phyloP scores from a whole-genome alignment of 2,113 vertebrate genomes.

The Ceyx cyanopectus region DNA sequence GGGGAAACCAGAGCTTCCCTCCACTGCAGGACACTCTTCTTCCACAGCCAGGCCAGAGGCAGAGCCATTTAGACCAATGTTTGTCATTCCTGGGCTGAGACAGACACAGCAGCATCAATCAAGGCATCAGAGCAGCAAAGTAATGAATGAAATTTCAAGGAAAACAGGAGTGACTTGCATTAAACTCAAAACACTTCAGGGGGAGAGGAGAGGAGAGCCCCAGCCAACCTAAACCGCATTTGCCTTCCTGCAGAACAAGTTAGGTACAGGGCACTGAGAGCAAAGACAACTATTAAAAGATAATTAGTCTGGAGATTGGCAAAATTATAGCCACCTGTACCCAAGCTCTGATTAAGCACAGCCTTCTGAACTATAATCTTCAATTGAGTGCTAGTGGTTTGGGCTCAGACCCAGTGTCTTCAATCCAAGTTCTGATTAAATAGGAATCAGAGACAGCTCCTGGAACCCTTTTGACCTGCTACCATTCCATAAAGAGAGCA shows the following conservation, averaged over 20 bases:
- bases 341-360: background rate
- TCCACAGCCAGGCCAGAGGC: background rate
- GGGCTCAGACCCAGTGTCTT: background rate
- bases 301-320: background rate
- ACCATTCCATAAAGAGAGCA: background rate
- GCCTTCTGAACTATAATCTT: background rate
- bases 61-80: rapidly evolving
- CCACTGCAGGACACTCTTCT: rapidly evolving
- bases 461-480: background rate
- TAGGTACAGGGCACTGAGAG: background rate
- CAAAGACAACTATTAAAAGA: conserved; percentile 33
- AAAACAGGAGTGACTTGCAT: background rate
- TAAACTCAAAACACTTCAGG: background rate
- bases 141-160: background rate
- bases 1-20: background rate
- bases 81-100: background rate
- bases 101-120: rapidly evolving
- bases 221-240: background rate
- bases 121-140: background rate
- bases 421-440: conserved; percentile 1
- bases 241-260: background rate
- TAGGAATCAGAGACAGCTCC: background rate
- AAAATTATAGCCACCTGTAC: background rate
- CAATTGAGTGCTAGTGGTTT: background rate
- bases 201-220: background rate